phyloP scores from a whole-genome alignment of 1,140 invertebrate species.

The Drosophila nikananu region DNA sequence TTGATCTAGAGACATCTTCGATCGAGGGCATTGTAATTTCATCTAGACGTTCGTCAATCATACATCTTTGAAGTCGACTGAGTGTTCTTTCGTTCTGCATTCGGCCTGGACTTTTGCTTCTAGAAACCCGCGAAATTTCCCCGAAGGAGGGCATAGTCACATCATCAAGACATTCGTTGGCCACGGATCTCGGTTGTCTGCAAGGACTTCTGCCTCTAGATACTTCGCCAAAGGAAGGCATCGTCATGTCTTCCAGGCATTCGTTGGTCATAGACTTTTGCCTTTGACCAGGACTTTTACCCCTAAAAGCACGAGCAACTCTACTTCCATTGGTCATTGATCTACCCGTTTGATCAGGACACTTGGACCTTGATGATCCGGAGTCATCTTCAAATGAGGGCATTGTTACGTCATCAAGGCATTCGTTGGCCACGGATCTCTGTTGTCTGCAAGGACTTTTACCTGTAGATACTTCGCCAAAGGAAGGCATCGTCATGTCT shows the following conservation, averaged over 20 bases:
- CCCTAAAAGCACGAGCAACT: no score
- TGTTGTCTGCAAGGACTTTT: background rate
- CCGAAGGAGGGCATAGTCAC: conserved; percentile 22
- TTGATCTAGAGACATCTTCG: background rate
- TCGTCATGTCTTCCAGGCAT: no score
- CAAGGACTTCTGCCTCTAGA: no score
- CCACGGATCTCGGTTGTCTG: background rate
- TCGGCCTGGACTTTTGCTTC: background rate
- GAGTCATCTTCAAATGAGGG: background rate
- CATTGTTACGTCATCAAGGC: conserved; percentile 1
- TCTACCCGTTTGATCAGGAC: no score
- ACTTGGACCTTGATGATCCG: background rate
- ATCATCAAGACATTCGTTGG: conserved; percentile 2
- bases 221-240: no score
- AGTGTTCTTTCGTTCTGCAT: no score
- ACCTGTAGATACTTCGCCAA: background rate
- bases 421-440: background rate
- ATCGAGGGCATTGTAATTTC: conserved; percentile 10
- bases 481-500: conserved; percentile 4
- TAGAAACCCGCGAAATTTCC: background rate
- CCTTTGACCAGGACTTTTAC: no score
- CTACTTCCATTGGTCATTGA: background rate
- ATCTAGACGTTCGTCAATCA: background rate
- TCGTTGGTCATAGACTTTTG: no score
- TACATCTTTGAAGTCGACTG: background rate